phyloP scores from a whole-genome alignment of 2,113 vertebrate species.

The Phyllostomus discolor region DNA sequence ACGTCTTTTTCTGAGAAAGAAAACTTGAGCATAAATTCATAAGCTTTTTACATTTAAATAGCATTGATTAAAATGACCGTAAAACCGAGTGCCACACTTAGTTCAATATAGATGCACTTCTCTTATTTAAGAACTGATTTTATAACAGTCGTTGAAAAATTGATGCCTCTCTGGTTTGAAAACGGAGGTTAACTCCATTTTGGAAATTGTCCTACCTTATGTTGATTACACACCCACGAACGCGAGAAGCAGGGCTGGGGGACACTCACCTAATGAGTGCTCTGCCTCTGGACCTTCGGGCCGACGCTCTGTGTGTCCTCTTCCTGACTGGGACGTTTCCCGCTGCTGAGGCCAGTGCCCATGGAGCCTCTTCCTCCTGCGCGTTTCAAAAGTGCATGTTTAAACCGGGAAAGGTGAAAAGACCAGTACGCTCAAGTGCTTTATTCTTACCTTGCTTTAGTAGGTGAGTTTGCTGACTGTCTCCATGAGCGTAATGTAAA shows the following conservation, averaged over 20 bases:
- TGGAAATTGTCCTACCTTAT: background rate
- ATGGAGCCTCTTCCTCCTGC: conserved; percentile 77
- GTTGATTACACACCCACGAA: background rate
- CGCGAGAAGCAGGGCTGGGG: background rate
- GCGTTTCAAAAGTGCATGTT: conserved; percentile 53
- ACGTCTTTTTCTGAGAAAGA: background rate
- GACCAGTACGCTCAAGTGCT: background rate
- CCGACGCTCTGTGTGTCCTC: conserved; percentile 80
- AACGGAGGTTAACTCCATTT: background rate
- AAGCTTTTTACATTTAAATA: background rate
- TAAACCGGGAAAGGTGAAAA: conserved; percentile 32
- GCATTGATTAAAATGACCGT: background rate
- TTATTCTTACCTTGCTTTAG: conserved; percentile 81
- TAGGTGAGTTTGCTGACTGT: conserved; percentile 81
- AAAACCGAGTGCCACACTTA: background rate
- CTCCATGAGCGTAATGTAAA: conserved; percentile 81
- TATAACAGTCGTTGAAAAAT: background rate
- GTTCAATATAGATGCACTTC: background rate
- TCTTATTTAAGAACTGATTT: background rate
- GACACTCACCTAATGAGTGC: conserved; percentile 80
- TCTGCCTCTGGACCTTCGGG: conserved; percentile 85
- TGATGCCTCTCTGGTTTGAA: background rate
- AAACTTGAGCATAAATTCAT: background rate
- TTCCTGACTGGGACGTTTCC: conserved; percentile 84
- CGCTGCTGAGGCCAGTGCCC: conserved; percentile 74